A percentile compares a stretch with the other conserved stretches of the same genome.
Evolutionary conservation across 2,113 vertebrate genomes (phyloP).

Genomic region (Gorilla gorilla): DNA sequence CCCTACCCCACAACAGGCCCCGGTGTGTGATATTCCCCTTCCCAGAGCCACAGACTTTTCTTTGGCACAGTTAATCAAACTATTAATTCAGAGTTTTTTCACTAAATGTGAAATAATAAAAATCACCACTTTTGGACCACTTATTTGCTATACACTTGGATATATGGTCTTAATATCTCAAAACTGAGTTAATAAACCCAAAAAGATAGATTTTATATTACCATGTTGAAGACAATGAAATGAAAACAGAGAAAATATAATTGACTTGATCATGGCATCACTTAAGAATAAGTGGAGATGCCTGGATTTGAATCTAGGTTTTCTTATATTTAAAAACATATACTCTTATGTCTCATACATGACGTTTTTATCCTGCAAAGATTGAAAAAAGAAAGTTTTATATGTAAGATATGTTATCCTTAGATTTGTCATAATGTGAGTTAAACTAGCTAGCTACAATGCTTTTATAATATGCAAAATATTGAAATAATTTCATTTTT

Average conservation of each 20-base stretch:
- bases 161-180: background rate
- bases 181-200: background rate
- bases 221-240: background rate
- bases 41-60: background rate
- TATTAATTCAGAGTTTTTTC: slow-evolving; percentile 24
- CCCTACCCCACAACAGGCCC: too few species aligned
- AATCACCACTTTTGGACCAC: background rate
- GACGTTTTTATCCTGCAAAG: background rate
- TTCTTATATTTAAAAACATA: background rate
- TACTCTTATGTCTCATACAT: background rate
- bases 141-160: background rate
- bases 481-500: background rate
- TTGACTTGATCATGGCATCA: background rate
- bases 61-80: background rate
- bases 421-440: background rate
- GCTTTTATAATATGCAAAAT: background rate
- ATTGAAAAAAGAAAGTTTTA: background rate
- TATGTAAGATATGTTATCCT: background rate
- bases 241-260: background rate
- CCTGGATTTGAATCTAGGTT: background rate
- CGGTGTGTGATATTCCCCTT: too few species aligned
- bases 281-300: background rate
- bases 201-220: background rate
- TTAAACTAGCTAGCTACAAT: background rate
- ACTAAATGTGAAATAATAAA: background rate